Evolutionary conservation across 2,888 invertebrate genomes (phyloP).

Genomic region (Vandiemenella viatica): DNA sequence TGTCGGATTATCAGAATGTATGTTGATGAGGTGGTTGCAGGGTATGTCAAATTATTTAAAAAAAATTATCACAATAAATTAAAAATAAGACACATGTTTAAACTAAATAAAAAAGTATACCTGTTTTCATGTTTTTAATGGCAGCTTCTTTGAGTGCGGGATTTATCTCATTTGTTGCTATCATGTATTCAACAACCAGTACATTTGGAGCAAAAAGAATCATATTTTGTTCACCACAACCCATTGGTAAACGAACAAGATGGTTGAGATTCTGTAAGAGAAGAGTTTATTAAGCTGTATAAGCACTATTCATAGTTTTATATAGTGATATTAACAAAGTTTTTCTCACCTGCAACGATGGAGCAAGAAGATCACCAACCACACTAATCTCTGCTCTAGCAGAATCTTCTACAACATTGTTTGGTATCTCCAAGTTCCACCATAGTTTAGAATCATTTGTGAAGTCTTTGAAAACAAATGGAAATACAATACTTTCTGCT

Average conservation of each 20-base stretch:
- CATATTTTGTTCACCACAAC: conserved; percentile 75
- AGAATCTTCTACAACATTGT: conserved; percentile 43
- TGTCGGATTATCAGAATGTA: too few species aligned
- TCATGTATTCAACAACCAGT: conserved; percentile 47
- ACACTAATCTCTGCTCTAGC: conserved; percentile 45
- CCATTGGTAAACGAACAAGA: conserved; percentile 50
- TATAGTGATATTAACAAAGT: too few species aligned
- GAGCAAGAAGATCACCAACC: conserved; percentile 47
- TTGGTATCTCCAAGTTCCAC: conserved; percentile 36
- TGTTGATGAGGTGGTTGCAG: too few species aligned
- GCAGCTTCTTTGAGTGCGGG: conserved; percentile 37
- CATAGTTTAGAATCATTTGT: conserved; percentile 12
- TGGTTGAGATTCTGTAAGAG: conserved; percentile 43
- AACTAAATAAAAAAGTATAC: too few species aligned
- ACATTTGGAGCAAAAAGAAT: conserved; percentile 59
- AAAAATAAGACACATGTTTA: too few species aligned
- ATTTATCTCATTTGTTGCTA: conserved; percentile 35
- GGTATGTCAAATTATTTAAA: too few species aligned
- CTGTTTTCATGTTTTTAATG: conserved; percentile 39
- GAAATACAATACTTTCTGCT: not conserved
- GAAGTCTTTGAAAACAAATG: conserved; percentile 4
- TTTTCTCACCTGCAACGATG: conserved; percentile 32
- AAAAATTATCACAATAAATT: too few species aligned
- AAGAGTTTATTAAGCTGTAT: too few species aligned
- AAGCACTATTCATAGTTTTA: too few species aligned